Evolutionary conservation across 2,888 invertebrate species (phyloP).

Genomic region (Cyclophora albipunctata): DNA sequence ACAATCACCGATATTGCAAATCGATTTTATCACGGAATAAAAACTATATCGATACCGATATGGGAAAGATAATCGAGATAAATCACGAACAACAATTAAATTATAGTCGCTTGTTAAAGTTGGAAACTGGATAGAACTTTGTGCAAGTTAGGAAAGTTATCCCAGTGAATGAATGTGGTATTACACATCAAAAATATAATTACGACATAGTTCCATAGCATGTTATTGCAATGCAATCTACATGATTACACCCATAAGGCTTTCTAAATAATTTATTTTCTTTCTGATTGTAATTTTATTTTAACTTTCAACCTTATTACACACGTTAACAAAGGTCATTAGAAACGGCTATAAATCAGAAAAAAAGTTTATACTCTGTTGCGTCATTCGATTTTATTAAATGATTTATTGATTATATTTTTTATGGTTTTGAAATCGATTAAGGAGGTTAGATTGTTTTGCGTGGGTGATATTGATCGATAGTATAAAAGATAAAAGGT

Average conservation of each 20-base stretch:
- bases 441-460: too few species aligned
- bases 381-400: slow-evolving; percentile 4
- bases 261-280: slow-evolving; percentile 5
- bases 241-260: slow-evolving; percentile 2
- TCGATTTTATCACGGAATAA: slow-evolving; percentile 14
- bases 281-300: background rate
- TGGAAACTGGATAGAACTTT: too few species aligned
- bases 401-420: background rate
- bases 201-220: too few species aligned
- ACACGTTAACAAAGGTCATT: background rate
- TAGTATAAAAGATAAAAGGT: too few species aligned
- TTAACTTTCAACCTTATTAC: too few species aligned
- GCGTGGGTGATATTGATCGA: too few species aligned
- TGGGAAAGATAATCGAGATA: slow-evolving; percentile 1
- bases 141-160: too few species aligned
- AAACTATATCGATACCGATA: slow-evolving; percentile 11
- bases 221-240: too few species aligned
- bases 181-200: too few species aligned
- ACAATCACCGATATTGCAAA: slow-evolving; percentile 8
- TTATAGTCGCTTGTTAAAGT: background rate
- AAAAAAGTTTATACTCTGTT: slow-evolving; percentile 1
- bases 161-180: too few species aligned
- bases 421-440: background rate
- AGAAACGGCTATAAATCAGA: background rate
- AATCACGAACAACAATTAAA: slow-evolving; percentile 11